phyloP scores from a whole-genome alignment of 2,888 invertebrate species.

The Drosophila siamana region DNA sequence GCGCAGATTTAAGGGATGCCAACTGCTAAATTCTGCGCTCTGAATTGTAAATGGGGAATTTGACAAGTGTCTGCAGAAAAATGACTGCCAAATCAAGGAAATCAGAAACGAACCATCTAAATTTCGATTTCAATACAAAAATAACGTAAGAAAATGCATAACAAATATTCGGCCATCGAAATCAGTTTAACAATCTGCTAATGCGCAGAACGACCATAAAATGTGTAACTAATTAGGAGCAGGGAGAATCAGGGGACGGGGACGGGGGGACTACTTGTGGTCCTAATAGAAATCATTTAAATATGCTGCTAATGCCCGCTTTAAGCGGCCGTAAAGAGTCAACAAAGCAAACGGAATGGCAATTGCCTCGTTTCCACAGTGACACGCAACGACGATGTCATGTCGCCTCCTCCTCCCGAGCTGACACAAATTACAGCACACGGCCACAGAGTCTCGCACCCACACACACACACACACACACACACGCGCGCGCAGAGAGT shows the following conservation, averaged over 20 bases:
- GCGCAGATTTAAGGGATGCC: constrained; percentile 31
- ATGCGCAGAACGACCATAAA: constrained; percentile 7
- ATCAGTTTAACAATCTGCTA: constrained; percentile 30
- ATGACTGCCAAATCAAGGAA: constrained; percentile 20
- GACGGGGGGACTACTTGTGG: too few relatives aligned
- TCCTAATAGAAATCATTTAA: constrained; percentile 50
- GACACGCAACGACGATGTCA: constrained; percentile 63
- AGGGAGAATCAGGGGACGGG: too few relatives aligned
- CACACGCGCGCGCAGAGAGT: too few relatives aligned
- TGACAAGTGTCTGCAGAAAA: constrained; percentile 19
- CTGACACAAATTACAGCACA: constrained; percentile 27
- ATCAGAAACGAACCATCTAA: constrained; percentile 21
- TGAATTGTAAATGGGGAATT: constrained; percentile 27
- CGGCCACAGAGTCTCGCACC: constrained; percentile 14
- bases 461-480: too few relatives aligned
- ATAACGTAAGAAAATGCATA: not conserved
- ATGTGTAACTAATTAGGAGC: not conserved
- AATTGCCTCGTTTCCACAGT: constrained; percentile 23
- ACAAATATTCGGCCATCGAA: constrained; percentile 66
- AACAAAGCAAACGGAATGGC: constrained; percentile 28
- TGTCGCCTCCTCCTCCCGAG: not conserved
- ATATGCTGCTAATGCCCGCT: constrained; percentile 68
- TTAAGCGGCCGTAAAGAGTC: constrained; percentile 44
- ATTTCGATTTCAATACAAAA: not conserved
- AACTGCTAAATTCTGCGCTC: constrained; percentile 27